These are phyloP conservation scores for Habrosyne pyritoides DNA, from an alignment of 2,888 invertebrate species.

Conservation along the genomic window DNA sequence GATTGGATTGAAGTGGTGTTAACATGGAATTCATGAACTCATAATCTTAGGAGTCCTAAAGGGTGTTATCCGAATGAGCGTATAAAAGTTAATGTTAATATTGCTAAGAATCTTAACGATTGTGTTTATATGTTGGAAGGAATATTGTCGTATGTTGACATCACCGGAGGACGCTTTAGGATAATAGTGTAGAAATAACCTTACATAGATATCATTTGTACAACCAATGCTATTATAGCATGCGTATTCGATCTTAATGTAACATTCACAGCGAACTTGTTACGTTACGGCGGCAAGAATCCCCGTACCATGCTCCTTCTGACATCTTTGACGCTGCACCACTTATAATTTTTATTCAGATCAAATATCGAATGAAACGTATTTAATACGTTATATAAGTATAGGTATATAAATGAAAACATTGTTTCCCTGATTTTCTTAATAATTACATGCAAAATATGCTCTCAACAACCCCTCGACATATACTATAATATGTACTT, in stretches of 20 bases:
- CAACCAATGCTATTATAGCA: background rate
- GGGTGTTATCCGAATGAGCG: conserved; percentile 34
- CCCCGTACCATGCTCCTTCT: too few relatives aligned
- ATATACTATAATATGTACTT: too few relatives aligned
- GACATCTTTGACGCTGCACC: too few relatives aligned
- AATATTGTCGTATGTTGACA: conserved; percentile 35
- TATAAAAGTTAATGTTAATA: conserved; percentile 51
- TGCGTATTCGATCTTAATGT: background rate
- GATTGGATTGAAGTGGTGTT: conserved; percentile 15
- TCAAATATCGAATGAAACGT: too few relatives aligned
- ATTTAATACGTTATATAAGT: too few relatives aligned
- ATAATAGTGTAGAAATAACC: background rate
- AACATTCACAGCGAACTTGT: too few relatives aligned
- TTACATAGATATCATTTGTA: background rate
- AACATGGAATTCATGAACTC: conserved; percentile 31
- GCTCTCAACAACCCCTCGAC: too few relatives aligned
- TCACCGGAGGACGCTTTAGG: conserved; percentile 9
- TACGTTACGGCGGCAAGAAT: too few relatives aligned
- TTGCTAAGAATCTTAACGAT: conserved; percentile 40
- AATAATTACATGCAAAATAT: too few relatives aligned
- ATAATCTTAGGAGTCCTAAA: conserved; percentile 29
- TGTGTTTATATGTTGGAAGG: conserved; percentile 30
- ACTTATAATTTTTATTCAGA: too few relatives aligned
- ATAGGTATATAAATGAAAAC: too few relatives aligned
- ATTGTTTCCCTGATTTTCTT: too few relatives aligned